Conservation (phyloP, 1,140 invertebrate species). For the Polyergus mexicanus region DNA sequence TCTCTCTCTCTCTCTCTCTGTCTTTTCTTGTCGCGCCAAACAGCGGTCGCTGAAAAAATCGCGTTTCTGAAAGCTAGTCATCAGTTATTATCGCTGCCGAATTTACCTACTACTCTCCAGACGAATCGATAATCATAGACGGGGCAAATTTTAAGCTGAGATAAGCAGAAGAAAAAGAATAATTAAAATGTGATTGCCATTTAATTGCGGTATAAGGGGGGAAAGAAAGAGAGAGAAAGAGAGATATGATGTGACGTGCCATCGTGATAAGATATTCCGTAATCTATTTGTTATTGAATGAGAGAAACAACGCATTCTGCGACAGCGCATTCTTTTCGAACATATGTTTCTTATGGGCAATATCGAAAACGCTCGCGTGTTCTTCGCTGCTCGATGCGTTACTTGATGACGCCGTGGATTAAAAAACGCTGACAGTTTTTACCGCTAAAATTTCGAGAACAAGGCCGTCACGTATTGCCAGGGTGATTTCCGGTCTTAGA, state of each 20-base stretch:
- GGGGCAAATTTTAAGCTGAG: neutral
- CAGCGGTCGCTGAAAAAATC: neutral
- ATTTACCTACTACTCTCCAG: slow-evolving; percentile 1
- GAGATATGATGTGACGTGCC: neutral
- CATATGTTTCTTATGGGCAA: slow-evolving; percentile 23
- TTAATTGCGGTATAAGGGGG: too few relatives aligned
- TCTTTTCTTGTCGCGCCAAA: neutral
- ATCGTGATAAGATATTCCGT: neutral
- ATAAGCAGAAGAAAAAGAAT: neutral
- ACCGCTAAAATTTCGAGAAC: slow-evolving; percentile 53
- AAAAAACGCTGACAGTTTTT: slow-evolving; percentile 55
- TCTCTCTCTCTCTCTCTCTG: slow-evolving; percentile 3
- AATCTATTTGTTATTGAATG: neutral
- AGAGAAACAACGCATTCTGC: too few relatives aligned
- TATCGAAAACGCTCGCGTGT: slow-evolving; percentile 17
- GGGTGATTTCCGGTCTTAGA: slow-evolving; percentile 36
- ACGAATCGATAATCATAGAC: neutral
- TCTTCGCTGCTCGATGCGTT: neutral
- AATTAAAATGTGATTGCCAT: neutral
- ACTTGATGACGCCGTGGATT: slow-evolving; percentile 42
- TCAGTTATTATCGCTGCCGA: slow-evolving; percentile 3
- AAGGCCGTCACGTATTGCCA: slow-evolving; percentile 17
- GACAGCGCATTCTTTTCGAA: neutral
- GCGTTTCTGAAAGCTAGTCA: slow-evolving; percentile 21
- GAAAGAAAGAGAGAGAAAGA: neutral